Percentiles rank a stretch among this genome's conserved stretches.
Conservation (phyloP, 2,888 invertebrate species). For the Eilema griseolum region DNA sequence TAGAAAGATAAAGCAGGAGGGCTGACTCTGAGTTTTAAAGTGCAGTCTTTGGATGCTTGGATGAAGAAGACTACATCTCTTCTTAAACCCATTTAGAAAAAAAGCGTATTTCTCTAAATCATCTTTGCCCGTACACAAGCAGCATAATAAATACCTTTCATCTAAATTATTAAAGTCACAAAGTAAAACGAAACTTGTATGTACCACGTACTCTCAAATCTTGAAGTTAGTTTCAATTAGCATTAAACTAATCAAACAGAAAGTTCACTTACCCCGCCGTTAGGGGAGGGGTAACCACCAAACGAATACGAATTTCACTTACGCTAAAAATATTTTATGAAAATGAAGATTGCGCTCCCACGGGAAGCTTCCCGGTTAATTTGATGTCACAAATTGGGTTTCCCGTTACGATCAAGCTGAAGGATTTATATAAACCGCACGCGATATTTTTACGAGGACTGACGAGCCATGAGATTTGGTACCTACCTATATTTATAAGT, state of each 20-base stretch:
- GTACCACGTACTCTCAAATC: not conserved
- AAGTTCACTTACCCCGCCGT: conserved; percentile 1
- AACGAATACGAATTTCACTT: conserved; percentile 24
- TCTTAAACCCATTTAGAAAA: too few species aligned
- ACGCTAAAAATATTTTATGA: conserved; percentile 51
- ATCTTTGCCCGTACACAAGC: not conserved
- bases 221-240: not conserved
- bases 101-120: too few species aligned
- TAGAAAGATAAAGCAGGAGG: too few species aligned
- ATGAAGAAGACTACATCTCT: too few species aligned
- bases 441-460: conserved; percentile 51
- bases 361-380: conserved; percentile 49
- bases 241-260: conserved; percentile 16
- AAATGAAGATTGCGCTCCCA: conserved; percentile 55
- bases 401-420: conserved; percentile 53
- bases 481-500: not conserved
- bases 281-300: conserved; percentile 4
- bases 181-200: not conserved
- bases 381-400: conserved; percentile 60
- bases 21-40: too few species aligned
- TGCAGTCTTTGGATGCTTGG: too few species aligned
- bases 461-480: conserved; percentile 18
- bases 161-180: not conserved
- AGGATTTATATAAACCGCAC: conserved; percentile 55
- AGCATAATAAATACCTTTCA: not conserved